Percentiles rank a stretch among this genome's conserved stretches.
Evolutionary conservation across 2,113 vertebrate genomes (phyloP).

Genomic region (Buteo buteo): DNA sequence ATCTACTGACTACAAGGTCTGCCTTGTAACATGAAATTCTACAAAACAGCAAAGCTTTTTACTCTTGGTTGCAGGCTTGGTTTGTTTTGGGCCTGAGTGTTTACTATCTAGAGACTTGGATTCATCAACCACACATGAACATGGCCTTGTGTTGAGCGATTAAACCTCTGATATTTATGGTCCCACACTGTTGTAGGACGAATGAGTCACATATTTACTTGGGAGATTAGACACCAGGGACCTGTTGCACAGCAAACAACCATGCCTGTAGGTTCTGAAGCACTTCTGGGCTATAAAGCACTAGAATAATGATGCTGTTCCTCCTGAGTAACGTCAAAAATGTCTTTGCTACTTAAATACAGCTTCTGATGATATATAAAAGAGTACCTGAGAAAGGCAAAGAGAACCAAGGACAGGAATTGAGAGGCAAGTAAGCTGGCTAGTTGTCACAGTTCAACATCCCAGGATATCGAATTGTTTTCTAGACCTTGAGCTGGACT

Average conservation of each 20-base stretch:
- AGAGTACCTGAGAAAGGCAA: background rate
- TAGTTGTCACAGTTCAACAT: background rate
- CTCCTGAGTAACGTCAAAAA: constrained; percentile 25
- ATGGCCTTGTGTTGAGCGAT: background rate
- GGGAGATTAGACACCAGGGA: constrained; percentile 21
- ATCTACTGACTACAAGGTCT: background rate
- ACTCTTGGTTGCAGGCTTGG: background rate
- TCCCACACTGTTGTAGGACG: background rate
- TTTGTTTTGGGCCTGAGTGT: background rate
- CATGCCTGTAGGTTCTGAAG: background rate
- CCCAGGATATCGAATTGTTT: background rate
- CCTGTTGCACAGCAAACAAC: background rate
- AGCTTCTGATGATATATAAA: background rate
- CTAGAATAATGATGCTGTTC: constrained; percentile 1
- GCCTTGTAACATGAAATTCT: background rate
- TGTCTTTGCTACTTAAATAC: background rate
- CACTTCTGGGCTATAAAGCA: background rate
- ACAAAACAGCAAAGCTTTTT: background rate
- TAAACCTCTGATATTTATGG: constrained; percentile 40
- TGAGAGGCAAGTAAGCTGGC: background rate
- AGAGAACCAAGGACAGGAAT: background rate
- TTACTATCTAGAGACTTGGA: constrained; percentile 19
- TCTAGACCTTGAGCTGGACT: background rate
- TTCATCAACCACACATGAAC: background rate
- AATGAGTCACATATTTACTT: constrained; percentile 66